Evolutionary conservation across 2,888 invertebrate species (phyloP), one percentile per base, ranked within the genome.

Genomic region (Drosophila testacea): DNA sequence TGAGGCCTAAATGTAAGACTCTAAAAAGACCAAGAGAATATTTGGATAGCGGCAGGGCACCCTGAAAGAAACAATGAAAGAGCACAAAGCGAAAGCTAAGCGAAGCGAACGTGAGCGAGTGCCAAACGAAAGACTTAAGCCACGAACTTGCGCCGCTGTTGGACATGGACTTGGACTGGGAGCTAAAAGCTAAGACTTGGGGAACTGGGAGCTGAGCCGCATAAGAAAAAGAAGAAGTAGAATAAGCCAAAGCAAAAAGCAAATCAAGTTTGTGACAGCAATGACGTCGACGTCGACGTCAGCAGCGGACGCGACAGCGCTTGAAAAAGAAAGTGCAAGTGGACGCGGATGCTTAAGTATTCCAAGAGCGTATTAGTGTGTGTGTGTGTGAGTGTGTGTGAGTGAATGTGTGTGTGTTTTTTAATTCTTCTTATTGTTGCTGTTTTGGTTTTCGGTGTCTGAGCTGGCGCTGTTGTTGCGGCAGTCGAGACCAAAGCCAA

Each of bases 291-390:
- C 69, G 34, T 41, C 54, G 62, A 68, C 68, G 67, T 30, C 36
- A 55, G 63, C 69, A 50, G 63, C 67, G 60, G 48, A 39, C 4
- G 54, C 61, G 67, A 69, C 79, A 63, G 75, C 75, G 89, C 76
- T 74, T 70, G 85, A 91, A 91, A 91, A 91, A 91, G 91, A 91
- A 91, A 91, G 91, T 91, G 91, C 91, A 91, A 91, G 91, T 91
- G 91, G 91, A 90, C 79, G 83, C 91, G 90, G 91, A 91, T 91
- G 90, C 89, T 91, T 91, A 84, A 90, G 81, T 91, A 91, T 91
- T 91, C 91, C 87, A 79, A 63, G 83, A 79, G 85, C 77, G 70
- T 50, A 48, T n/a, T 11, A 36, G 52, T 50, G 27, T 16, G 28
- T 16, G 42, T 27, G 4, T 30, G 46, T 54, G 55, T 54, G 44